Base-by-base conservation (phyloP, 37 sponge, comb jelly and placozoan species). In the Amphimedon queenslandica region DNA sequence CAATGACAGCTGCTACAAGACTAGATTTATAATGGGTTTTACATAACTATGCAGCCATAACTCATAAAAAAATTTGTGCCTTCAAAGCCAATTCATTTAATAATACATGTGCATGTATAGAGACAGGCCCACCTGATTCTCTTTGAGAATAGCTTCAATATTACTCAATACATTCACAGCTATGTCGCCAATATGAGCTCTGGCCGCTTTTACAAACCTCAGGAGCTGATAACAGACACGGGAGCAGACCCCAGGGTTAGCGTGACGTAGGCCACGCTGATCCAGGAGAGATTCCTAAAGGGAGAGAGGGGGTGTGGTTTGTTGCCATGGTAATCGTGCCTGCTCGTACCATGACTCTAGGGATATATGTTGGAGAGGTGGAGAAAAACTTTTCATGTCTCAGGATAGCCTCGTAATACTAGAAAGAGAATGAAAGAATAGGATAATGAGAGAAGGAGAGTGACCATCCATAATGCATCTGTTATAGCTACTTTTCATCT, bases 341-440 rank as follows among this genome's bases (percentile, higher is more conserved):
- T n/a, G n/a, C n/a, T 23, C 74, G 70, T 33, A 92, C 93, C 87
- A 95, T 28, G 13, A 84, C 83, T 33, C 47, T 64, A 10, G 81
- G 79, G 2, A 95, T 71, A 42, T 73, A 84, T 18, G 73, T 39
- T 13, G 86, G 39, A 38, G 84, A 64, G 16, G 81, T 1, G 10
- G 21, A 27, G 36, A 95, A 88, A 80, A 89, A 92, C 77, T 88
- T 92, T 38, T 92, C 96, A 75, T 88, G 91, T 40, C 96, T 40
- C 27, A 92, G 87, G 18, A 95, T 63, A 4, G 69, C 75, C 67
- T 95, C 96, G 68, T 92, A 88, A 74, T 76, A 95, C 96, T 89
- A 66, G 51, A 85, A 64, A 28, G 67, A 47, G 67, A 63, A 40
- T n/a, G 55, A 76, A 67, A 36, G 67, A 64, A 4, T 66, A 6